Evolutionary conservation across 2,113 vertebrate genomes (phyloP).

Genomic region (Tenrec ecaudatus): DNA sequence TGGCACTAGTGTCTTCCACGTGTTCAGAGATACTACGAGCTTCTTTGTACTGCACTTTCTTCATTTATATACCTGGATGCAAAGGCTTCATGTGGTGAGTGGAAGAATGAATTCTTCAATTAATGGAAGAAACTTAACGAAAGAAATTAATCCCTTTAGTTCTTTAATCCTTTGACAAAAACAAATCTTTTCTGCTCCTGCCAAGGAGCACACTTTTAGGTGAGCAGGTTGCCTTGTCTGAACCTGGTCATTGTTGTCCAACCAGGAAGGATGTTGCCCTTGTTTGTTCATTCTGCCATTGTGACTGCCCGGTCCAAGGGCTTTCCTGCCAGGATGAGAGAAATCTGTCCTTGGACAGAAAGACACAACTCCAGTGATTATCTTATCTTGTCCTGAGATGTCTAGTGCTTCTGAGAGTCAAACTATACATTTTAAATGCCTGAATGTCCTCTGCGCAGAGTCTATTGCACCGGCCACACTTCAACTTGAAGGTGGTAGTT

Average conservation of each 20-base stretch:
- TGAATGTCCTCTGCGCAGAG: neutral
- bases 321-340: neutral
- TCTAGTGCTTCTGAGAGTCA: neutral
- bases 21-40: neutral
- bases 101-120: neutral
- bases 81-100: neutral
- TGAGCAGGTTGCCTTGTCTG: neutral
- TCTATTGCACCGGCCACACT: neutral
- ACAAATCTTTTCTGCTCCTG: neutral
- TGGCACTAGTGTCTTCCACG: neutral
- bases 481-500: too few relatives aligned
- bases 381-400: conserved; percentile 8
- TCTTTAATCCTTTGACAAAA: neutral
- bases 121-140: neutral
- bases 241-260: neutral
- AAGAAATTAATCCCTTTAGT: neutral
- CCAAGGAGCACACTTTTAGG: neutral
- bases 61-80: neutral
- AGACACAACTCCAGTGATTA: neutral
- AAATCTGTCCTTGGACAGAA: neutral
- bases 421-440: neutral
- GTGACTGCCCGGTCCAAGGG: neutral
- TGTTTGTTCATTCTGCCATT: neutral
- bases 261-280: neutral
- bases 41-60: neutral